phyloP scores from a whole-genome alignment of 2,113 vertebrate genomes.

The Pygoscelis adeliae region DNA sequence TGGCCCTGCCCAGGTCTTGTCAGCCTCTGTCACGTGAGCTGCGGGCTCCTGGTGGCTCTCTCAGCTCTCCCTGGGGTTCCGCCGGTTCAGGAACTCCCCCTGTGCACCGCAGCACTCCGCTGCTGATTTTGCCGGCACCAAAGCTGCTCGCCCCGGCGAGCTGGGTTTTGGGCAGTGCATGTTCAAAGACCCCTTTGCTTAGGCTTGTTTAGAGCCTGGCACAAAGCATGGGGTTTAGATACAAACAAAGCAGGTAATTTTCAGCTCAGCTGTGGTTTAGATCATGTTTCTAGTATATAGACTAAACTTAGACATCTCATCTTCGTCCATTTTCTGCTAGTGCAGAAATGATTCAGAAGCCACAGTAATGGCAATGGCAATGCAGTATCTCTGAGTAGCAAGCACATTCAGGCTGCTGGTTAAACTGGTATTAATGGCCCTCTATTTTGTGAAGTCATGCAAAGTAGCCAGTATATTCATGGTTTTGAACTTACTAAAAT shows the following conservation, averaged over 20 bases:
- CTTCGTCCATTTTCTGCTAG: not conserved
- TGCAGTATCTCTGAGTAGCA: not conserved
- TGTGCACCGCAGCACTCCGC: not conserved
- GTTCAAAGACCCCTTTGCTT: not conserved
- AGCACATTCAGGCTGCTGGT: not conserved
- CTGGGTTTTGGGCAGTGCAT: not conserved
- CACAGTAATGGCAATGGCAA: not conserved
- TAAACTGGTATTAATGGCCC: not conserved
- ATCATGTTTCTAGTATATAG: not conserved
- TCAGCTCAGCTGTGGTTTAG: not conserved
- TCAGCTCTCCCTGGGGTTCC: not conserved
- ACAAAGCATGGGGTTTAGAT: not conserved
- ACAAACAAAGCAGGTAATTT: not conserved
- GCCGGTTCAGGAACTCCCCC: accelerated
- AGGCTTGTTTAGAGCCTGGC: not conserved
- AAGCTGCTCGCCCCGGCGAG: accelerated
- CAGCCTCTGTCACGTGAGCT: accelerated
- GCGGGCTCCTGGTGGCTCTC: accelerated
- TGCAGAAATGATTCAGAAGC: not conserved
- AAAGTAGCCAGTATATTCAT: not conserved
- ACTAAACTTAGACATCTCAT: not conserved
- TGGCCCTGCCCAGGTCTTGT: no score
- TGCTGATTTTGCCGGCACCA: accelerated
- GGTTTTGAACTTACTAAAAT: not conserved
- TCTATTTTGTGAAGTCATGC: not conserved